Percentiles rank a stretch among this genome's conserved stretches.
These are phyloP conservation scores for Propithecus coquereli DNA, from an alignment of 2,113 vertebrate genomes.

Conservation along the genomic window DNA sequence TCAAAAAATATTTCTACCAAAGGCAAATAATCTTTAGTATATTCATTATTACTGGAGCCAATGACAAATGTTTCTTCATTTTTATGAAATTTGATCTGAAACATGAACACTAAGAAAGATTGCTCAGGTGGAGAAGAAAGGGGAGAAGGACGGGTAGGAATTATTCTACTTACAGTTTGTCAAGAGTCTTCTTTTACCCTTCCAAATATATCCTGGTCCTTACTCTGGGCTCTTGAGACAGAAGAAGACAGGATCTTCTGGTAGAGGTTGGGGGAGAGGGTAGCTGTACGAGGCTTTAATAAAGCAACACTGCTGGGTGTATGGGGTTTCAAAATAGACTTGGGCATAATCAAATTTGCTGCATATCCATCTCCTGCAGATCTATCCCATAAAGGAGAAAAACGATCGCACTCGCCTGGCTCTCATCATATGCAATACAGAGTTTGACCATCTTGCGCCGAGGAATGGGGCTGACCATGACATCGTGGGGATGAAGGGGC, in stretches of 20 bases:
- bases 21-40: background rate
- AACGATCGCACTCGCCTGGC: background rate
- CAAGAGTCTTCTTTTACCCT: background rate
- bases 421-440: constrained; percentile 66
- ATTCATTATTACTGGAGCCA: background rate
- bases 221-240: background rate
- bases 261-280: rapidly evolving
- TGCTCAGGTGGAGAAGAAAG: background rate
- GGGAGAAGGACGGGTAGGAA: background rate
- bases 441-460: background rate
- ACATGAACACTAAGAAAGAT: background rate
- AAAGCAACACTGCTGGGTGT: background rate
- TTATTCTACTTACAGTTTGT: background rate
- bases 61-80: background rate
- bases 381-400: constrained; percentile 56
- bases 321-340: background rate
- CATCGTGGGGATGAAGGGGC: background rate
- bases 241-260: background rate
- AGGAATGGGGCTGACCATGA: background rate
- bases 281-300: background rate
- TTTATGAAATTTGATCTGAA: background rate
- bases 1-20: background rate
- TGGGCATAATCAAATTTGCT: background rate
- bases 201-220: background rate
- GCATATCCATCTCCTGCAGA: background rate